Evolutionary conservation across 2,797 vertebrate genomes (phyloP).

Genomic region (Myoxocephalus aenaeus): DNA sequence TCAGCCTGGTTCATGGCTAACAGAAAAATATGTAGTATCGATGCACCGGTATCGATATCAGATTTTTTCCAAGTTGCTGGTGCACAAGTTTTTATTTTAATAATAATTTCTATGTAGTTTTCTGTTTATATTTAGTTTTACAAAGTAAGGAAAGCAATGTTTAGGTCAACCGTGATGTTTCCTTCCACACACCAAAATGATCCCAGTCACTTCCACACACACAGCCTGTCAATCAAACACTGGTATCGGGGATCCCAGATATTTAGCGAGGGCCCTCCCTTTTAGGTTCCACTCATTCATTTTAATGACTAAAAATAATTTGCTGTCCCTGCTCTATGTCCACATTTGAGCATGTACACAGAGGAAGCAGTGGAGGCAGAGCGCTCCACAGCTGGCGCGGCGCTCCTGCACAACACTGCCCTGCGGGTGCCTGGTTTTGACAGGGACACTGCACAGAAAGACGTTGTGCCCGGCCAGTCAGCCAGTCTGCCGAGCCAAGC

Average conservation of each 20-base stretch:
- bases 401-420: slow-evolving; percentile 47
- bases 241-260: background rate
- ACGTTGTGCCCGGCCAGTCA: slow-evolving; percentile 40
- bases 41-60: background rate
- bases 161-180: background rate
- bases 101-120: background rate
- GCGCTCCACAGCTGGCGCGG: slow-evolving; percentile 46
- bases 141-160: background rate
- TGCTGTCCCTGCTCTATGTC: slow-evolving; percentile 47
- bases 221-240: background rate
- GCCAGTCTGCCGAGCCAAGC: slow-evolving; percentile 35
- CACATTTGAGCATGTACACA: slow-evolving; percentile 30
- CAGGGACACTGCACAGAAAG: slow-evolving; percentile 50
- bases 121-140: background rate
- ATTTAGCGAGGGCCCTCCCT: slow-evolving; percentile 7
- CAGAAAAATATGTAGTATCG: background rate
- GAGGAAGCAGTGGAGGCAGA: slow-evolving; percentile 52
- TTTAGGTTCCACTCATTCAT: slow-evolving; percentile 39
- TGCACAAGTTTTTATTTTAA: background rate
- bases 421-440: slow-evolving; percentile 49
- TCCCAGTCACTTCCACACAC: no score
- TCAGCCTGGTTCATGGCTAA: slow-evolving; percentile 12
- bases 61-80: background rate
- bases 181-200: background rate
- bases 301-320: slow-evolving; percentile 55